A percentile compares a stretch with the other conserved stretches of the same genome.
Conservation (phyloP, 2,797 vertebrate species). For the Denticeps clupeoides region DNA sequence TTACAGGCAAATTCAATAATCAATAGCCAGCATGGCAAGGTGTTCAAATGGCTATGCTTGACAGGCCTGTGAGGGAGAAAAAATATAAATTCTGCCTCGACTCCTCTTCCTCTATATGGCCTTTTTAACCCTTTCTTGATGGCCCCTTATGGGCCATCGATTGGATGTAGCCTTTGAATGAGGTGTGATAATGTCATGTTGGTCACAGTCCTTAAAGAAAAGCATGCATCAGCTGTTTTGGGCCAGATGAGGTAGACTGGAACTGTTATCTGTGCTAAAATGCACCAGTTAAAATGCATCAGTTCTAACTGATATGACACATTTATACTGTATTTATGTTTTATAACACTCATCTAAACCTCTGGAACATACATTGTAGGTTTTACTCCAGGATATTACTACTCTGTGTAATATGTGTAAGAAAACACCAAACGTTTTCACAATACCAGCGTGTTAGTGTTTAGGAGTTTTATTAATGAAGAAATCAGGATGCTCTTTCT, state of each 20-base stretch:
- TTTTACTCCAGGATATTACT: too few species aligned
- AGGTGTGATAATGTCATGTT: conserved; percentile 12
- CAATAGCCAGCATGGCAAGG: conserved; percentile 17
- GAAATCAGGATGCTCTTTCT: too few species aligned
- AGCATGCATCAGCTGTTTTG: conserved; percentile 18
- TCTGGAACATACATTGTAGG: too few species aligned
- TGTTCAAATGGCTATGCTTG: conserved; percentile 11
- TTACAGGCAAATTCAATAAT: too few species aligned
- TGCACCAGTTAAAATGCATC: too few species aligned
- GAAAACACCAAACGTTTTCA: too few species aligned
- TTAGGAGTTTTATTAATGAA: too few species aligned
- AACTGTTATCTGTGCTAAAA: conserved; percentile 19
- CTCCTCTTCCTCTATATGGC: conserved; percentile 11
- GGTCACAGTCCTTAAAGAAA: conserved; percentile 5
- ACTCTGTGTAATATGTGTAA: too few species aligned
- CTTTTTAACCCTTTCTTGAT: conserved; percentile 22
- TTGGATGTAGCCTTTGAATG: conserved; percentile 7
- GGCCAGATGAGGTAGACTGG: conserved; percentile 11
- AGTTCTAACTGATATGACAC: too few species aligned
- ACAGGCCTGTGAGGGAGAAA: conserved; percentile 9
- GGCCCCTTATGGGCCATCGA: conserved; percentile 18
- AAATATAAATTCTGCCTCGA: conserved; percentile 15
- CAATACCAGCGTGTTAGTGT: too few species aligned
- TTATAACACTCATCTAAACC: too few species aligned
- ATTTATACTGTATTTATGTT: too few species aligned